These are phyloP conservation scores for Oxygymnocypris stewartii DNA, from an alignment of 2,113 vertebrate genomes.

Conservation along the genomic window DNA sequence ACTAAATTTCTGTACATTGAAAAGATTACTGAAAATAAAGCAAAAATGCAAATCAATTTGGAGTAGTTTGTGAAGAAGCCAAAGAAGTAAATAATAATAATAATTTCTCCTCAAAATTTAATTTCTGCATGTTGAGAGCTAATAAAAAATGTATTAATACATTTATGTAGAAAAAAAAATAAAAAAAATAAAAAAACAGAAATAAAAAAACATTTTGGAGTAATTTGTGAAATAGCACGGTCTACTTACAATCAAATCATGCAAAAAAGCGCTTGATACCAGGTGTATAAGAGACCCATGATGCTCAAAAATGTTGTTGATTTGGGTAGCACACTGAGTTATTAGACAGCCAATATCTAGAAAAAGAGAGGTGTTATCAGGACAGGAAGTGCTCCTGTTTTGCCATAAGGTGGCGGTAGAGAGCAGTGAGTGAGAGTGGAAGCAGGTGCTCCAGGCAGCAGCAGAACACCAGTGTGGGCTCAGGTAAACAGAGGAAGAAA, in stretches of 20 bases:
- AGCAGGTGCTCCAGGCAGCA: constrained; percentile 40
- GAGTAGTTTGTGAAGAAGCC: background rate
- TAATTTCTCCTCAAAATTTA: background rate
- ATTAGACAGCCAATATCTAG: background rate
- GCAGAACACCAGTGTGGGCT: constrained; percentile 53
- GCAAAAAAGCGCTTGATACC: background rate
- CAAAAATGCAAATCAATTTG: too few relatives aligned
- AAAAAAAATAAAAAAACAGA: too few relatives aligned
- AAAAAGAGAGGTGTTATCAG: background rate
- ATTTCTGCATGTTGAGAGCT: background rate
- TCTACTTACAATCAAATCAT: background rate
- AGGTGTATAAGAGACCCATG: background rate
- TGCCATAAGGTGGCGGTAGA: constrained; percentile 47
- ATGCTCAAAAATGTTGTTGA: background rate
- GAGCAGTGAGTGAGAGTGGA: constrained; percentile 40
- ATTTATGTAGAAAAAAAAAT: too few relatives aligned
- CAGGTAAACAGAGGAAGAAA: constrained; percentile 50
- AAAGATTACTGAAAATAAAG: background rate
- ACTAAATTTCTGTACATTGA: too few relatives aligned
- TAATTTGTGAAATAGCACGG: background rate
- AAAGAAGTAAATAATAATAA: background rate
- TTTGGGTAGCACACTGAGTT: background rate
- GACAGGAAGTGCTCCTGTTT: constrained; percentile 27
- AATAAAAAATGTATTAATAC: too few relatives aligned
- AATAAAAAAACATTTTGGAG: too few relatives aligned